These are phyloP conservation scores for Thaumetopoea pityocampa DNA, from an alignment of 1,140 invertebrate species.

Conservation along the genomic window DNA sequence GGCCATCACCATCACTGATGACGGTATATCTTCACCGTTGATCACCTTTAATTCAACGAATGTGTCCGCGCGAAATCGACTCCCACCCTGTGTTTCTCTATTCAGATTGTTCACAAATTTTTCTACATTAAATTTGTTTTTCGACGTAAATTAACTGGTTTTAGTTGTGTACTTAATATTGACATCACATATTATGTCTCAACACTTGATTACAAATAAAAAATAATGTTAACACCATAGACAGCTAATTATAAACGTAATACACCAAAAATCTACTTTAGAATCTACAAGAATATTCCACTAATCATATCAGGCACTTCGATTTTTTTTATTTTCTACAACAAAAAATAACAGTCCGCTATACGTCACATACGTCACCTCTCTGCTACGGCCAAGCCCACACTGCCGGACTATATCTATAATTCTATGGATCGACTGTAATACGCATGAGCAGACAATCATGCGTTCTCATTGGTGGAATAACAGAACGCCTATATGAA, in stretches of 20 bases:
- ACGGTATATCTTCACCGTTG: conserved; percentile 17
- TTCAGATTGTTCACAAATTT: background rate
- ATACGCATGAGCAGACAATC: conserved; percentile 60
- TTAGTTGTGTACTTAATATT: conserved; percentile 5
- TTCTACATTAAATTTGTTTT: background rate
- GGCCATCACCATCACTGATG: conserved; percentile 68
- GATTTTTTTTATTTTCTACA: conserved; percentile 48
- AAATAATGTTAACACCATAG: conserved; percentile 18
- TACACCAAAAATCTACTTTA: conserved; percentile 27
- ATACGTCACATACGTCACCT: conserved; percentile 38
- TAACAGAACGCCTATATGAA: conserved; percentile 60
- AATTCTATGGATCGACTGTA: conserved; percentile 70
- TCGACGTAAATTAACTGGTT: conserved; percentile 6
- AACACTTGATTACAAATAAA: conserved; percentile 3
- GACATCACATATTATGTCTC: conserved; percentile 17
- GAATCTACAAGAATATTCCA: conserved; percentile 28
- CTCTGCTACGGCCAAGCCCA: conserved; percentile 62
- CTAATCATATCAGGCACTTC: conserved; percentile 59
- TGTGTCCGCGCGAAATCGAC: conserved; percentile 17
- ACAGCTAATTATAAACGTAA: conserved; percentile 32
- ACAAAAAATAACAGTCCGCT: conserved; percentile 33
- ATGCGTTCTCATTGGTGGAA: conserved; percentile 43
- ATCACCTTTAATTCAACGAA: conserved; percentile 18
- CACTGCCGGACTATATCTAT: conserved; percentile 70
- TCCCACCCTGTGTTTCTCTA: background rate